Base-by-base conservation (phyloP, 23 tunicate species). In the Oikopleura dioica region DNA sequence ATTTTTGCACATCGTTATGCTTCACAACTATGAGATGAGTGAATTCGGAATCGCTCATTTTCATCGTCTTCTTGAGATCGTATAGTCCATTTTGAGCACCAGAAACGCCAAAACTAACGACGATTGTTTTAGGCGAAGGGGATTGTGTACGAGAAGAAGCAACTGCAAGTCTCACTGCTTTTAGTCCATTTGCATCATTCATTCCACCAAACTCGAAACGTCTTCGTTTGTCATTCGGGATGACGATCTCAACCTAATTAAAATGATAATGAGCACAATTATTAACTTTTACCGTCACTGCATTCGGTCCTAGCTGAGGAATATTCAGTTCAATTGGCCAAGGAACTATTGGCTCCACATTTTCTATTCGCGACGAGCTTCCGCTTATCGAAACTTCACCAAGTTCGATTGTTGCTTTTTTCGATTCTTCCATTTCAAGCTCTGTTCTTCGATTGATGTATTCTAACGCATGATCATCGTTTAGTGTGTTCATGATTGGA, bases 101-200 rank as follows among this genome's bases (percentile, higher is more conserved):
- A 24, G 72, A 63, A 63, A 63, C 72, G 5, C 72, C 72, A 63
- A 63, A 63, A 63, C 72, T 63, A 63, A 63, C 72, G 2, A 63
- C 26, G 72, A 63, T 63, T 24, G 72, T 63, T 63, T 63, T 63
- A 16, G 33, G 4, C 29, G 29, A 16, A 24, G 30, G 29, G 33
- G 72, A 63, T 23, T 63, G 32, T 28, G 16, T 23, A n/a, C n/a
- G n/a, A n/a, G n/a, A n/a, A 16, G 16, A 23, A 12, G 16, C 30
- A 12, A 12, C 30, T 21, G 72, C 72, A 2, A 63, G 72, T 24
- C 72, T 24, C 30, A 63, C 72, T 28, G 72, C 16, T 28, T 63
- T 63, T 23, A 63, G 72, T 28, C 72, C 72, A 63, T 63, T 63
- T 23, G 72, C 16, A 63, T 63, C 72, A n/a, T n/a, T n/a, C n/a